Base-by-base conservation (phyloP, 1,140 invertebrate species). In the Apis cerana region DNA sequence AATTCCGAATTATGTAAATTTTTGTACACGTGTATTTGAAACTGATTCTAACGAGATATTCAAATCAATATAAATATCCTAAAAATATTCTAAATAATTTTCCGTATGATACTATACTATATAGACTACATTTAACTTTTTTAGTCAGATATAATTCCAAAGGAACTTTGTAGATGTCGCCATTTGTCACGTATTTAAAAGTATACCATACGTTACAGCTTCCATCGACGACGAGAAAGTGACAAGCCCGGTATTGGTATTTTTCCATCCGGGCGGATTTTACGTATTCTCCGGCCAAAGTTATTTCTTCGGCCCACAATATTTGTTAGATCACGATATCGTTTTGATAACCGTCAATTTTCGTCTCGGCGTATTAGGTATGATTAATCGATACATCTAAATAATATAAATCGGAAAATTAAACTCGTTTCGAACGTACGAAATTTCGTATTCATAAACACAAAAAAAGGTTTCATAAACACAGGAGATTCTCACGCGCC, bases 291-390 rank as follows among this genome's bases (percentile, higher is more conserved):
- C 95, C 10, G 94, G 19, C 75, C 94, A 90, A 90, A 94, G 89
- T 50, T 94, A 94, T 75, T 88, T 95, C 52, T 95, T 94, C 4
- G 95, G 95, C 0, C 96, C 96, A 0, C 93, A 96, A 87, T 96
- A 96, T 84, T 90, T 97, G 5, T 92, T 97, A 82, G 95, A 96
- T 83, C 92, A 95, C 27, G 95, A 96, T 81, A 86, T 97, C 56
- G 95, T 97, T 11, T 93, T 96, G 8, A 96, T 97, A 2, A 96
- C 96, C 0, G 95, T 97, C 17, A 97, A 97, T 91, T 97, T 97
- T 91, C 94, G 97, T 23, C 93, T 97, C 9, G 95, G 93, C 58
- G 95, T 95, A 1, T 89, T 96, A 68, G 96, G 95, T 95, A 54
- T 64, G 33, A 33, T 33, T 33, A 89, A 90, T 69, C 70, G 33